Percentiles rank a stretch among this genome's conserved stretches.
These are phyloP conservation scores for Cyclura pinguis DNA, from an alignment of 2,797 vertebrate species.

Conservation along the genomic window DNA sequence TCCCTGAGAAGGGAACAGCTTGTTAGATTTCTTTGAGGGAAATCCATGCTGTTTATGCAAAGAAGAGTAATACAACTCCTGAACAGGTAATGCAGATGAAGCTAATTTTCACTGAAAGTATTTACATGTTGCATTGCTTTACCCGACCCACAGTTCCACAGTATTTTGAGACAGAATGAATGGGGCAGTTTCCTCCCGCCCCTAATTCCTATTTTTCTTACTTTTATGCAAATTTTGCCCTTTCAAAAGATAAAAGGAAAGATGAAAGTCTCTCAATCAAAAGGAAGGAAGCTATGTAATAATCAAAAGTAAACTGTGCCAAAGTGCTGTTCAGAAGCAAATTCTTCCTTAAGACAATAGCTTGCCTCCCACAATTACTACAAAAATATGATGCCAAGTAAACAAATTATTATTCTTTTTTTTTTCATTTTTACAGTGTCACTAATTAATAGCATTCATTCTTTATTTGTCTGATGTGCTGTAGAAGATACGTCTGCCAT, in stretches of 20 bases:
- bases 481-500: neutral
- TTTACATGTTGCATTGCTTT: neutral
- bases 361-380: neutral
- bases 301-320: constrained; percentile 11
- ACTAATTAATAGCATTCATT: neutral
- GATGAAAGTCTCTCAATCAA: constrained; percentile 24
- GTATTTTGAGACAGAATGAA: constrained; percentile 2
- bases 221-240: neutral
- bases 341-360: constrained; percentile 29
- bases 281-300: constrained; percentile 9
- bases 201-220: neutral
- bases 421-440: neutral
- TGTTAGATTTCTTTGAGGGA: neutral
- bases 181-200: neutral
- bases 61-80: too few relatives aligned
- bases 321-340: constrained; percentile 16
- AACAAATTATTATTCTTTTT: neutral
- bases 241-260: constrained; percentile 39
- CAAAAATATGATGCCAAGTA: neutral
- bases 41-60: neutral
- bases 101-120: neutral
- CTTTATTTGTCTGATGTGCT: neutral
- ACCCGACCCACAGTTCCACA: neutral
- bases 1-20: too few relatives aligned
- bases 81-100: too few relatives aligned